Evolutionary conservation across 2,113 vertebrate genomes (phyloP).

Genomic region (Hippocampus barbouri): DNA sequence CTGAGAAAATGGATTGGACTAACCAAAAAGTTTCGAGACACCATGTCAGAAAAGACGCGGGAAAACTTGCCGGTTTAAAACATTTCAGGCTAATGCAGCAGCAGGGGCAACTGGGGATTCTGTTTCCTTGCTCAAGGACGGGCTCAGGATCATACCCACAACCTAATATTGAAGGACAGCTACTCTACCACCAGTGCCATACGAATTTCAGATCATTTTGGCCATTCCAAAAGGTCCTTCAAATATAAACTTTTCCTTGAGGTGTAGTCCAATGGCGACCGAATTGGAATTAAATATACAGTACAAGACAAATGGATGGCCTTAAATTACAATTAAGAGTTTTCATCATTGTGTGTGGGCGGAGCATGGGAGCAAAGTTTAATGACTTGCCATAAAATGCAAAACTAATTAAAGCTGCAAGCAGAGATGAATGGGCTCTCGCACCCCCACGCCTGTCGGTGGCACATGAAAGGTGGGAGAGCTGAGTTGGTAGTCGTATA

Average conservation of each 20-base stretch:
- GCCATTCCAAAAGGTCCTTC: background rate
- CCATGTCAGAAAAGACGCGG: background rate
- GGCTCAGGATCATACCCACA: no score
- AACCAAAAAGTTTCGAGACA: no score
- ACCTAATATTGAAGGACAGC: no score
- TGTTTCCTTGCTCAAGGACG: no score
- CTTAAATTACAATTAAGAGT: background rate
- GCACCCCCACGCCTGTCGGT: background rate
- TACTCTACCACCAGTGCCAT: background rate
- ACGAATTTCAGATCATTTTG: background rate
- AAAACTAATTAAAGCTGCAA: background rate
- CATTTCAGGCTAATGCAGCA: no score
- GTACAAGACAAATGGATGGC: background rate
- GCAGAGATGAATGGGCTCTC: background rate
- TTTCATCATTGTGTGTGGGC: background rate
- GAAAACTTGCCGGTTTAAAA: no score
- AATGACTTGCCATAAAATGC: background rate
- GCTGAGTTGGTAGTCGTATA: background rate
- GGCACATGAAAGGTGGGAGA: background rate
- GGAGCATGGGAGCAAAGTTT: background rate
- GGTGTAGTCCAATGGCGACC: background rate
- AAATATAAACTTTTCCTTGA: background rate
- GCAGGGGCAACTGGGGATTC: no score
- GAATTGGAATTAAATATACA: background rate
- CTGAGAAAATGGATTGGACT: background rate